Evolutionary conservation across 1,140 invertebrate genomes (phyloP).

Genomic region (Grapholita molesta): DNA sequence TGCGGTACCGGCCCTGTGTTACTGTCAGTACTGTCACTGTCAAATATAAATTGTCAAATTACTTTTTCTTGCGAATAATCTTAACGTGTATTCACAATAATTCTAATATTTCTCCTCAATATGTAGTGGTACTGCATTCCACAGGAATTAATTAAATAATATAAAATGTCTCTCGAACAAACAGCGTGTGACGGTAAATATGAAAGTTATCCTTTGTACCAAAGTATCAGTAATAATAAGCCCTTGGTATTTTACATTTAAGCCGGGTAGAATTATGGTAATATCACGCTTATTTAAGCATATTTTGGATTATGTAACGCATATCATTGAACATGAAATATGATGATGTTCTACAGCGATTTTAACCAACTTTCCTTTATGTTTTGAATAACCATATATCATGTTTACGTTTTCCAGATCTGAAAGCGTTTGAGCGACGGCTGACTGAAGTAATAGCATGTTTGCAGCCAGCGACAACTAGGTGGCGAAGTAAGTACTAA

Average conservation of each 20-base stretch:
- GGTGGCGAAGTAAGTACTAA: constrained; percentile 92
- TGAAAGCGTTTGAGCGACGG: constrained; percentile 97
- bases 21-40: neutral
- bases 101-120: neutral
- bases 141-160: constrained; percentile 3
- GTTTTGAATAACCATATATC: neutral
- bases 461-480: constrained; percentile 92
- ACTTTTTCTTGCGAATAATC: neutral
- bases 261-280: neutral
- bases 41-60: neutral
- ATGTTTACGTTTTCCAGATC: constrained; percentile 83
- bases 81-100: neutral
- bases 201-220: neutral
- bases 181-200: constrained; percentile 86
- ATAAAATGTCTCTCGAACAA: constrained; percentile 84
- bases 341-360: constrained; percentile 31
- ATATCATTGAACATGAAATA: constrained; percentile 21
- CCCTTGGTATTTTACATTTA: constrained; percentile 16
- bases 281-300: neutral
- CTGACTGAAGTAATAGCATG: constrained; percentile 97
- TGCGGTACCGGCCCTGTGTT: too few relatives aligned
- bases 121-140: neutral
- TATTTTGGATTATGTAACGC: neutral
- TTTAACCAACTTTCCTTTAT: too few relatives aligned
- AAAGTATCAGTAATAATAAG: constrained; percentile 11